phyloP scores from a whole-genome alignment of 2,113 vertebrate species.

The Microcebus griseorufus region DNA sequence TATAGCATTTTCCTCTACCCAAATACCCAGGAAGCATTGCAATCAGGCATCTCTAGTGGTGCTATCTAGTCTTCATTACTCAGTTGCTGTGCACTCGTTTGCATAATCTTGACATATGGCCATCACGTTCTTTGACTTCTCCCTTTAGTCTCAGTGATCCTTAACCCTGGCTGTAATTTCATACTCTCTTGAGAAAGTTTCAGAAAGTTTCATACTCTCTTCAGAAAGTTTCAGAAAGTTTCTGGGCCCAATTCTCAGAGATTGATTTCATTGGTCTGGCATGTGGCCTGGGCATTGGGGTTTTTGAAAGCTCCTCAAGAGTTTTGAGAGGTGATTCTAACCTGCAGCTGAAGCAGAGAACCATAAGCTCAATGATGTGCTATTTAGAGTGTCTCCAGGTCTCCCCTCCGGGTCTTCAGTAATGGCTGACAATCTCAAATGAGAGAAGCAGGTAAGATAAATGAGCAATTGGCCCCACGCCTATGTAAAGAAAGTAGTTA shows the following conservation, averaged over 20 bases:
- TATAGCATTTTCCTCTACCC: not conserved
- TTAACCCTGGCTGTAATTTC: not conserved
- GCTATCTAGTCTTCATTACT: not conserved
- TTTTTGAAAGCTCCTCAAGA: not conserved
- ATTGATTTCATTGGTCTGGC: not conserved
- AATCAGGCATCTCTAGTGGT: not conserved
- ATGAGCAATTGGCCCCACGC: not conserved
- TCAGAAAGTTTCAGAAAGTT: not conserved
- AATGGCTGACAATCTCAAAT: not conserved
- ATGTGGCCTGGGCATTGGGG: not conserved
- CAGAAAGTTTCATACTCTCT: slow-evolving; percentile 11
- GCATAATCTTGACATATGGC: not conserved
- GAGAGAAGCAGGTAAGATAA: not conserved
- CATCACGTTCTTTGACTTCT: not conserved
- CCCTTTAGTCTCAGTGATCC: not conserved
- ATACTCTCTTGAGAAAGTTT: not conserved
- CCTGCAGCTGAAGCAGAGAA: not conserved
- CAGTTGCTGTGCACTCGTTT: not conserved
- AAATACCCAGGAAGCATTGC: not conserved
- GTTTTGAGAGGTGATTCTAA: not conserved
- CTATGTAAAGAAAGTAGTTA: not conserved
- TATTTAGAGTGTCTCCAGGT: not conserved
- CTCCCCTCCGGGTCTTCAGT: not conserved
- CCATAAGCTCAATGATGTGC: not conserved
- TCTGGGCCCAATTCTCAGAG: not conserved